phyloP scores from a whole-genome alignment of 2,797 vertebrate genomes.

The Gadopsis marmoratus region DNA sequence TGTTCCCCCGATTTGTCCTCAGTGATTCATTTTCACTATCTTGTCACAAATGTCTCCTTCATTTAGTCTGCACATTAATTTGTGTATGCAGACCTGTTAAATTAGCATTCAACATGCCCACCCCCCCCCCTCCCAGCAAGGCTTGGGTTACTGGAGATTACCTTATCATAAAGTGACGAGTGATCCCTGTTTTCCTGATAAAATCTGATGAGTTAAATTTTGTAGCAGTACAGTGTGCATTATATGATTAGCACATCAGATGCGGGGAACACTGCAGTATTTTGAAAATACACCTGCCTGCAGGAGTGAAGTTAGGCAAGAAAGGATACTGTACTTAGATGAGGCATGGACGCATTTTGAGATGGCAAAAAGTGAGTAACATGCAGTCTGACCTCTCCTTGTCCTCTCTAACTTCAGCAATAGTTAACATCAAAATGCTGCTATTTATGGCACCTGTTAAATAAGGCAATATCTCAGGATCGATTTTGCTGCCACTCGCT shows the following conservation, averaged over 20 bases:
- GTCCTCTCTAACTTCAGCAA: conserved; percentile 80
- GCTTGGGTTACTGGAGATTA: background rate
- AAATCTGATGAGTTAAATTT: conserved; percentile 9
- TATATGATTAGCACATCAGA: background rate
- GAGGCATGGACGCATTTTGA: conserved; percentile 34
- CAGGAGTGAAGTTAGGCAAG: conserved; percentile 9
- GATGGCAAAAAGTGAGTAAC: conserved; percentile 56
- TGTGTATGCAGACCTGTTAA: conserved; percentile 7
- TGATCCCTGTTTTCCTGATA: conserved; percentile 7
- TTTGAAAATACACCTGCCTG: conserved; percentile 13
- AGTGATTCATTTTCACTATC: conserved; percentile 81
- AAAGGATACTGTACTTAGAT: conserved; percentile 1
- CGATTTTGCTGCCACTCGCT: conserved; percentile 89
- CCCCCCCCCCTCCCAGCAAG: conserved; percentile 15
- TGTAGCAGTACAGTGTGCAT: background rate
- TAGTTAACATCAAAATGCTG: conserved; percentile 87
- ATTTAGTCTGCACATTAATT: conserved; percentile 61
- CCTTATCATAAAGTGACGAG: background rate
- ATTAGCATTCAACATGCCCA: background rate
- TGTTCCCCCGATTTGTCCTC: conserved; percentile 84
- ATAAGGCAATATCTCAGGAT: conserved; percentile 94
- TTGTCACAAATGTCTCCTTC: conserved; percentile 78
- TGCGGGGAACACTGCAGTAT: background rate
- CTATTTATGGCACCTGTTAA: conserved; percentile 93
- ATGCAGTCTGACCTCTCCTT: conserved; percentile 72